phyloP scores from a whole-genome alignment of 1,140 invertebrate species.

The Solen grandis region DNA sequence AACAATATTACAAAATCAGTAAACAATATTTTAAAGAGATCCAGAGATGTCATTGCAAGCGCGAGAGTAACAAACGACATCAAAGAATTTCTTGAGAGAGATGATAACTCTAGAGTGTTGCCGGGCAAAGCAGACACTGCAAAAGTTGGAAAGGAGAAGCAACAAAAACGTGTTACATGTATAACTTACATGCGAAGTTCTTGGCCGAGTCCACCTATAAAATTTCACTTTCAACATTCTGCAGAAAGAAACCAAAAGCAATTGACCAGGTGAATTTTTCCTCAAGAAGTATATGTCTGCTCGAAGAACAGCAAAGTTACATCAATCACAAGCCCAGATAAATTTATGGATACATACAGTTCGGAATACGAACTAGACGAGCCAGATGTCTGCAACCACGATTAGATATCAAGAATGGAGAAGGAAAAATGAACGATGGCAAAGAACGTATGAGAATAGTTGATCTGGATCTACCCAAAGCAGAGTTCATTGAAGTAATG shows the following conservation, averaged over 20 bases:
- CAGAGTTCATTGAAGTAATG: constrained; percentile 34
- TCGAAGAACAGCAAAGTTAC: constrained; percentile 25
- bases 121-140: too few species aligned
- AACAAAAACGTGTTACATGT: constrained; percentile 39
- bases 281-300: constrained; percentile 16
- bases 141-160: too few species aligned
- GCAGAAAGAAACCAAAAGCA: constrained; percentile 3
- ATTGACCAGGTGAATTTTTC: constrained; percentile 23
- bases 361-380: not conserved
- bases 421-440: constrained; percentile 18
- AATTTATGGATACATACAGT: too few species aligned
- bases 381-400: too few species aligned
- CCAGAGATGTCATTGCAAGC: too few species aligned
- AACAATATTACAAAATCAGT: too few species aligned
- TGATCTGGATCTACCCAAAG: constrained; percentile 21
- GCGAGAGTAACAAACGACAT: too few species aligned
- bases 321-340: constrained; percentile 6
- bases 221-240: constrained; percentile 27
- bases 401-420: constrained; percentile 40
- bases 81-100: too few species aligned
- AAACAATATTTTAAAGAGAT: too few species aligned
- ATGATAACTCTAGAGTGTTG: constrained; percentile 20
- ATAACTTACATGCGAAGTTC: constrained; percentile 28
- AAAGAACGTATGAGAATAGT: constrained; percentile 34
- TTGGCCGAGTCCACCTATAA: constrained; percentile 20